phyloP scores from a whole-genome alignment of 2,888 invertebrate species.

The Brachypalpus laphriformis region DNA sequence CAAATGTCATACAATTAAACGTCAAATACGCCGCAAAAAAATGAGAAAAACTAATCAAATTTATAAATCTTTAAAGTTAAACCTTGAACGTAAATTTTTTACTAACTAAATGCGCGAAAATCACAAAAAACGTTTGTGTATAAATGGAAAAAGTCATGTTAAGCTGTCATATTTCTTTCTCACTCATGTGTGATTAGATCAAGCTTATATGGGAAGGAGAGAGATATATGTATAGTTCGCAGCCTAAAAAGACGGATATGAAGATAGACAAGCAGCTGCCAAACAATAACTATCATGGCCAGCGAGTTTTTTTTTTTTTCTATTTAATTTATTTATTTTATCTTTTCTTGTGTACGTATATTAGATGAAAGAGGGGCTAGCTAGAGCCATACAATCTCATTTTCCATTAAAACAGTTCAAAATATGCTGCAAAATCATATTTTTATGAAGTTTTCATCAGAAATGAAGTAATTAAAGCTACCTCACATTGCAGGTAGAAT shows the following conservation, averaged over 20 bases:
- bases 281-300: conserved; percentile 56
- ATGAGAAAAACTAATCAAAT: neutral
- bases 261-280: conserved; percentile 37
- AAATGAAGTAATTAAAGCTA: neutral
- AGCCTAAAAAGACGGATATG: conserved; percentile 39
- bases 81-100: conserved; percentile 56
- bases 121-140: neutral
- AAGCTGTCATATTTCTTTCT: conserved; percentile 1
- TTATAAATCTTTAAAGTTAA: neutral
- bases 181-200: no score
- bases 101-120: conserved; percentile 18
- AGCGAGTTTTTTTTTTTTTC: conserved; percentile 54
- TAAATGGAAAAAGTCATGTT: conserved; percentile 14
- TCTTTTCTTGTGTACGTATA: conserved; percentile 2
- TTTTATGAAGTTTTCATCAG: neutral
- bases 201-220: neutral
- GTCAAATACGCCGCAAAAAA: conserved; percentile 10
- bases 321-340: conserved; percentile 11
- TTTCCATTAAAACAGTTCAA: conserved; percentile 9
- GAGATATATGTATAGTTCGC: neutral
- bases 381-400: neutral
- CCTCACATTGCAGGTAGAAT: conserved; percentile 1
- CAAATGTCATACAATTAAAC: conserved; percentile 32
- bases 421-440: conserved; percentile 25
- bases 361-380: neutral